Percentiles rank a stretch among this genome's conserved stretches.
Conservation (phyloP, 1,140 invertebrate species). For the Listronotus oregonensis region DNA sequence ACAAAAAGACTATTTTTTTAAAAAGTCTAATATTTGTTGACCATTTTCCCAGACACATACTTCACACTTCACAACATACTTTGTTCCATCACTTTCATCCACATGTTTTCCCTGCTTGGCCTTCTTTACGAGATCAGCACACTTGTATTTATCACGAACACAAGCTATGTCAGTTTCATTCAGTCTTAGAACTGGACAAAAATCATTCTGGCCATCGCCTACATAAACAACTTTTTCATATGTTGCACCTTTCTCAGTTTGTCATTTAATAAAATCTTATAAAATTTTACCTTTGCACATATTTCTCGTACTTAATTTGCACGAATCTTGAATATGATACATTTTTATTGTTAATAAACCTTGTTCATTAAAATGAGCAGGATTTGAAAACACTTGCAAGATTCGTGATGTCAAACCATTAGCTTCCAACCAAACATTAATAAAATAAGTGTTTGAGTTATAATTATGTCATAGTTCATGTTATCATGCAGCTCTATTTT, state of each 20-base stretch:
- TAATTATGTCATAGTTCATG: slow-evolving; percentile 68
- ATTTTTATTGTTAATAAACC: slow-evolving; percentile 66
- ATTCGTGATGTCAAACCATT: slow-evolving; percentile 63
- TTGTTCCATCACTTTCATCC: slow-evolving; percentile 34
- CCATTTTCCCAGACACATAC: slow-evolving; percentile 49
- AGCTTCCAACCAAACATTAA: slow-evolving; percentile 67
- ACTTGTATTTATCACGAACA: no score
- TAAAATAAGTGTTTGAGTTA: slow-evolving; percentile 81
- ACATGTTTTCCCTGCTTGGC: slow-evolving; percentile 34
- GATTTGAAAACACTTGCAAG: slow-evolving; percentile 73
- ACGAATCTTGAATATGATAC: slow-evolving; percentile 74
- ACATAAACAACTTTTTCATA: no score
- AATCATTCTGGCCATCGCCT: slow-evolving; percentile 80
- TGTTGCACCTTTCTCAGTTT: slow-evolving; percentile 59
- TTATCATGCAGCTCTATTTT: slow-evolving; percentile 59
- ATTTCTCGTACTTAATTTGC: slow-evolving; percentile 73
- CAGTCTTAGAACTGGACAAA: slow-evolving; percentile 74
- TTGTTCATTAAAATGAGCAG: slow-evolving; percentile 66
- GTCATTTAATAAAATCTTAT: slow-evolving; percentile 65
- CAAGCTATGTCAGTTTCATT: no score
- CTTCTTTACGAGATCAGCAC: slow-evolving; percentile 43
- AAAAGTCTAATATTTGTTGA: slow-evolving; percentile 49
- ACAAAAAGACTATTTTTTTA: no score
- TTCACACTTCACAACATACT: slow-evolving; percentile 43
- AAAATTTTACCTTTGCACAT: slow-evolving; percentile 79